Evolutionary conservation across 2,888 invertebrate species (phyloP).

Genomic region (Thelaira solivaga): DNA sequence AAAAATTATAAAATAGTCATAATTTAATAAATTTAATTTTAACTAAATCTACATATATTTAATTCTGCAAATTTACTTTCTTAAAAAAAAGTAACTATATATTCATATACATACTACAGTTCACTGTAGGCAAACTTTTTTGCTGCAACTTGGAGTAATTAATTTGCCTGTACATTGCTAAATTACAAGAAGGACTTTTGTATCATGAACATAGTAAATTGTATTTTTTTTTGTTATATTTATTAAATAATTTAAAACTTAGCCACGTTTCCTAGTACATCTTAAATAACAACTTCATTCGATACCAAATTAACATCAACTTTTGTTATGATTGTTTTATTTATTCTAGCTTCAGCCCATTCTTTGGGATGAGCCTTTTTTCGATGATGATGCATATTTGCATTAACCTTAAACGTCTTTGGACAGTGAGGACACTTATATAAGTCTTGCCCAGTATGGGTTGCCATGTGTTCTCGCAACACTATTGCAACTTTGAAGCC

Average conservation of each 20-base stretch:
- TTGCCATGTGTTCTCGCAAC: slow-evolving; percentile 68
- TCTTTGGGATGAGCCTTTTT: slow-evolving; percentile 68
- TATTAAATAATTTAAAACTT: slow-evolving; percentile 18
- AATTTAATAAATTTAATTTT: no score
- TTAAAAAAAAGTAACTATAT: no score
- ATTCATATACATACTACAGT: no score
- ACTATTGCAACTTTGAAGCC: slow-evolving; percentile 65
- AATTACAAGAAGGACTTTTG: no score
- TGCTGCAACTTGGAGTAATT: no score
- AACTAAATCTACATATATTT: no score
- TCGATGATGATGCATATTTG: slow-evolving; percentile 69
- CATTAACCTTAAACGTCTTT: slow-evolving; percentile 67
- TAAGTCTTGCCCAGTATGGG: slow-evolving; percentile 68
- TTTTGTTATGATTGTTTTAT: slow-evolving; percentile 55
- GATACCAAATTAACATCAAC: slow-evolving; percentile 57
- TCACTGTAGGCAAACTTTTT: no score
- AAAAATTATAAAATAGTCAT: no score
- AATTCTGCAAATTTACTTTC: no score
- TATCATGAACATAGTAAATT: neutral
- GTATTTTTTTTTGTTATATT: slow-evolving; percentile 3
- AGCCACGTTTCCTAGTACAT: neutral
- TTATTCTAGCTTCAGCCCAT: slow-evolving; percentile 64
- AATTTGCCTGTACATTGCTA: no score
- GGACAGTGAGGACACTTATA: slow-evolving; percentile 68
- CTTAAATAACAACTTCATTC: slow-evolving; percentile 61